phyloP scores from a whole-genome alignment of 2,113 vertebrate species.

The Chionis minor region DNA sequence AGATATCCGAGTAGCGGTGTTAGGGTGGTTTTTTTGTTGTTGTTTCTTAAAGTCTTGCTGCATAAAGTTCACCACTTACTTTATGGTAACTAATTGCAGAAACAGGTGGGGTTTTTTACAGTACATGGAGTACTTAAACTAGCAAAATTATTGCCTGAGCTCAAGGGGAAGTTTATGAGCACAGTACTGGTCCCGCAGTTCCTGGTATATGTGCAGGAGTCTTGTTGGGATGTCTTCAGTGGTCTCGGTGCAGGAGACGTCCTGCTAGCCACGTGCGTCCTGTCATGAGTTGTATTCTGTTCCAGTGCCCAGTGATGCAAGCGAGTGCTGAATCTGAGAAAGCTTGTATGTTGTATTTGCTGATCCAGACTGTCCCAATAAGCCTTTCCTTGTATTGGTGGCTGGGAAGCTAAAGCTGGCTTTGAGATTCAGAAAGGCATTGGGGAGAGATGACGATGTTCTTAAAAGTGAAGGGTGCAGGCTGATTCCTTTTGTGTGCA shows the following conservation, averaged over 20 bases:
- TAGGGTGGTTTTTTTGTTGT: background rate
- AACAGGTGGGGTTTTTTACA: background rate
- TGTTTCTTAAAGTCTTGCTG: background rate
- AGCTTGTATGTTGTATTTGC: background rate
- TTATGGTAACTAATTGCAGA: background rate
- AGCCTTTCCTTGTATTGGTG: background rate
- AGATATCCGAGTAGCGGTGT: background rate
- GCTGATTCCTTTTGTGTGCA: conserved; percentile 46
- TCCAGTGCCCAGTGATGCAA: background rate
- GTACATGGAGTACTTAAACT: background rate
- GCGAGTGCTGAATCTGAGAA: background rate
- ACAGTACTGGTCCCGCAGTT: background rate
- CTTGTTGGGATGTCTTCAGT: background rate
- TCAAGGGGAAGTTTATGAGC: background rate
- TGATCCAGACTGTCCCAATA: background rate
- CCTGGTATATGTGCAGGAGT: background rate
- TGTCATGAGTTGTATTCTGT: background rate
- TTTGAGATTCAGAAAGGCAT: background rate
- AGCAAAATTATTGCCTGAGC: background rate
- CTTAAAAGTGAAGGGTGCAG: conserved; percentile 27
- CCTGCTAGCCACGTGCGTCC: background rate
- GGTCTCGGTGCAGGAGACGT: background rate
- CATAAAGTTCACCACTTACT: background rate
- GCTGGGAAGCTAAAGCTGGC: background rate
- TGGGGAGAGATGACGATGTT: background rate